Evolutionary conservation across 2,797 vertebrate species (phyloP), one percentile per base, ranked within the genome.

Genomic region (Otolemur crassicaudatus): DNA sequence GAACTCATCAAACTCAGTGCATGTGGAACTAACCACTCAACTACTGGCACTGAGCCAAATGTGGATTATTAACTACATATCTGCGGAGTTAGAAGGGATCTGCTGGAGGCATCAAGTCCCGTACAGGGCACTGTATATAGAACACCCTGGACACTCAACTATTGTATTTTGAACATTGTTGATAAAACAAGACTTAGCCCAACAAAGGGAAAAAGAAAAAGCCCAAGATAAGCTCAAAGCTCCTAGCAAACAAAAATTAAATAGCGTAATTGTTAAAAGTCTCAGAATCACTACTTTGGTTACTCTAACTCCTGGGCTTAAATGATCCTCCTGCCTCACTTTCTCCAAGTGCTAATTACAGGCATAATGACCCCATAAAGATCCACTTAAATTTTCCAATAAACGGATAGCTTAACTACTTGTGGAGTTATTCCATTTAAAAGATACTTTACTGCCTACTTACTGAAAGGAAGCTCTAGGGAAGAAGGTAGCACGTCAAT

Each of bases 361-460:
- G 49, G 49, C 49, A 49, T 49, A 49, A 49, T 14, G 23, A 90
- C 7, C 13, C 65, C 8, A 90, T 67, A 53, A 70, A 73, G 58
- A 87, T 9, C 7, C 19, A 89, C 25, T 84, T 95, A 92, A 75
- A 67, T 53, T 46, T 94, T 77, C 31, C 31, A 76, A 56, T 49
- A 95, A 94, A 96, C 17, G 13, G 46, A 73, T 14, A 58, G 69
- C 13, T 97, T 94, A 87, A 90, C n/a, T 49, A 93, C 7, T 75
- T 86, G 31, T 58, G 43, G 58, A 91, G 60, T 87, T 80, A 94
- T 29, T 87, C 23, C 67, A 83, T 70, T 80, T 91, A 77, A 73
- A 90, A 73, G 43, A 79, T 10, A 92, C 29, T 93, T 73, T 75
- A 86, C 22, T 53, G 43, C 56, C 65, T 90, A 65, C 11, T 63